These are phyloP conservation scores for Seriola dumerili DNA, from an alignment of 2,113 vertebrate genomes.

Conservation along the genomic window DNA sequence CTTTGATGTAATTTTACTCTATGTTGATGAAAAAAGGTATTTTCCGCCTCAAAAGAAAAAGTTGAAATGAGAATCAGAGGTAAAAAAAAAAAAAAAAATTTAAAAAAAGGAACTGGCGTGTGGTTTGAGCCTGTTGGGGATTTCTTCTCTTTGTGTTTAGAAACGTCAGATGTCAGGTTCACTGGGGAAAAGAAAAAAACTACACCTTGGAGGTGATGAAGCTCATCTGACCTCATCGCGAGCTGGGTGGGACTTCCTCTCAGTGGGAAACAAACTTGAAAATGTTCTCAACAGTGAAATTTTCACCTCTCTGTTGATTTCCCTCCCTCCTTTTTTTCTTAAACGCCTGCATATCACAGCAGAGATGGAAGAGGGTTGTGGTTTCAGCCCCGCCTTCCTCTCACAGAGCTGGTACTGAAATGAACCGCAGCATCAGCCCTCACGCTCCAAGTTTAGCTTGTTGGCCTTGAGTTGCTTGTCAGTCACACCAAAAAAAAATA, in stretches of 20 bases:
- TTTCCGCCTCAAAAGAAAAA: conserved; percentile 3
- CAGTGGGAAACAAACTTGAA: background rate
- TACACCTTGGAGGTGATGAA: background rate
- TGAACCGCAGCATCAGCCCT: conserved; percentile 25
- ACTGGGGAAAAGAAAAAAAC: background rate
- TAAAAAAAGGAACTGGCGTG: conserved; percentile 32
- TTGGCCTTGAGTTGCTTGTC: background rate
- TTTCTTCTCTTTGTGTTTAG: conserved; percentile 26
- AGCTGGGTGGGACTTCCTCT: conserved; percentile 59
- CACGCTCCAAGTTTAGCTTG: background rate
- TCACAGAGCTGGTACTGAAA: background rate
- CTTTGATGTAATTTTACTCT: background rate
- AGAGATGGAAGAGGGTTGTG: background rate
- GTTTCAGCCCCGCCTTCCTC: background rate
- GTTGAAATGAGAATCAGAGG: conserved; percentile 27
- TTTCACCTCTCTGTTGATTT: background rate
- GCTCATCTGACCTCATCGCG: conserved; percentile 22
- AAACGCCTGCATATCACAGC: background rate
- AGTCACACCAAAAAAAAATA: background rate
- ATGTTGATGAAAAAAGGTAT: background rate
- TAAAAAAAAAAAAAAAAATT: background rate
- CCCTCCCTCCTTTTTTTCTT: background rate
- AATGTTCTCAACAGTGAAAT: background rate
- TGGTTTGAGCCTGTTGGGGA: conserved; percentile 5
- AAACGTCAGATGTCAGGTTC: conserved; percentile 5